A percentile compares a stretch with the other conserved stretches of the same genome.
Evolutionary conservation across 53 echinoderm and acorn worm species (phyloP).

Genomic region (Glandiceps talaboti): DNA sequence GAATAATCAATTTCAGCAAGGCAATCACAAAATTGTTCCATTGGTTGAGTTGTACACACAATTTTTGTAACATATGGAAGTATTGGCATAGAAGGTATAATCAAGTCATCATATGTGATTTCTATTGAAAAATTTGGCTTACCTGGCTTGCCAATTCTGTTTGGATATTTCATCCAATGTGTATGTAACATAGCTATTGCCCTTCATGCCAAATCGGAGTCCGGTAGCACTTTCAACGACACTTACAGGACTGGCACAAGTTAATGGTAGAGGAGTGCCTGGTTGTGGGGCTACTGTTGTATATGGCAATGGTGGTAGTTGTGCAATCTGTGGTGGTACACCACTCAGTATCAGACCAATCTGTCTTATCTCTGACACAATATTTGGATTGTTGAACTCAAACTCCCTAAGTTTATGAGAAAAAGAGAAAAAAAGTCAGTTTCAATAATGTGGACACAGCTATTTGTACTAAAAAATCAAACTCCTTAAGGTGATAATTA

Average conservation of each 20-base stretch:
- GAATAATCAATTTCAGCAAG: too few relatives aligned
- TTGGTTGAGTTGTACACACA: too few relatives aligned
- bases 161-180: constrained; percentile 18
- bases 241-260: constrained; percentile 41
- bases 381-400: constrained; percentile 63
- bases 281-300: constrained; percentile 42
- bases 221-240: constrained; percentile 40
- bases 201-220: constrained; percentile 42
- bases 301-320: constrained; percentile 74
- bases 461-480: too few relatives aligned
- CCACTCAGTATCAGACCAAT: constrained; percentile 57
- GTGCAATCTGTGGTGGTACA: constrained; percentile 34
- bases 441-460: too few relatives aligned
- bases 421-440: too few relatives aligned
- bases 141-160: constrained; percentile 5
- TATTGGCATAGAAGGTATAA: too few relatives aligned
- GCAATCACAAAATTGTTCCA: too few relatives aligned
- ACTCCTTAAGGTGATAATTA: too few relatives aligned
- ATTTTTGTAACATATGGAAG: too few relatives aligned
- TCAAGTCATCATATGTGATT: too few relatives aligned
- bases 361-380: constrained; percentile 25
- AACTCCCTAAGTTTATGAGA: constrained; percentile 21
- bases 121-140: too few relatives aligned
- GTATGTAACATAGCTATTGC: constrained; percentile 33
- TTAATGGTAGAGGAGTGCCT: constrained; percentile 20